These are phyloP conservation scores for Druon quercuslanigerum DNA, from an alignment of 1,140 invertebrate genomes.

Conservation along the genomic window DNA sequence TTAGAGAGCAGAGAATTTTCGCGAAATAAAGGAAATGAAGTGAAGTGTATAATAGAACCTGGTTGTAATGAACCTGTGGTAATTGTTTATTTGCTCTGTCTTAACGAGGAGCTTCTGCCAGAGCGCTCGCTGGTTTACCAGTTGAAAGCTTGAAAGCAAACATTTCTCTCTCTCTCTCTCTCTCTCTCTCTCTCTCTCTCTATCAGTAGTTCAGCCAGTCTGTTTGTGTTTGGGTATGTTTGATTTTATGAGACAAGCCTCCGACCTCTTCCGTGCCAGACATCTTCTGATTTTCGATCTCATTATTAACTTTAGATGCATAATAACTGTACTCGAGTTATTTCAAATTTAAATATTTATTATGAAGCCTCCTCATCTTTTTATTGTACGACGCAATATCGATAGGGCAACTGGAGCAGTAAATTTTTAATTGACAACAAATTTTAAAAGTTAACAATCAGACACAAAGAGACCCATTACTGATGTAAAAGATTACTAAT, in stretches of 20 bases:
- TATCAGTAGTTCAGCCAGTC: neutral
- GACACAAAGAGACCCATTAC: too few species aligned
- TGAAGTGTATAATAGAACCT: neutral
- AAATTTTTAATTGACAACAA: too few species aligned
- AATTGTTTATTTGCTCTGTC: constrained; percentile 42
- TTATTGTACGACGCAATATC: neutral
- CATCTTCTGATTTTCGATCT: constrained; percentile 18
- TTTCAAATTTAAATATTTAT: neutral
- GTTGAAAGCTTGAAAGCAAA: constrained; percentile 33
- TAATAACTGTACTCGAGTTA: neutral
- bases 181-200: too few species aligned
- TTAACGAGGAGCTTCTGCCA: constrained; percentile 28
- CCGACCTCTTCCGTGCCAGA: neutral
- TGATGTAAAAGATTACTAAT: too few species aligned
- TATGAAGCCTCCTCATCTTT: neutral
- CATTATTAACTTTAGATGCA: neutral
- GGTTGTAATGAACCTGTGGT: constrained; percentile 22
- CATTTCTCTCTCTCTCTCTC: neutral
- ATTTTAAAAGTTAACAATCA: too few species aligned
- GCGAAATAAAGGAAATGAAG: neutral
- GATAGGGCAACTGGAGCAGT: too few species aligned
- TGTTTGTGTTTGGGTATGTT: neutral
- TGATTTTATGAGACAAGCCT: constrained; percentile 25
- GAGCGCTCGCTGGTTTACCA: constrained; percentile 1
- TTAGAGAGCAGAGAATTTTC: constrained; percentile 25